phyloP scores from a whole-genome alignment of 2,113 vertebrate genomes.

The Amphiprion ocellaris region DNA sequence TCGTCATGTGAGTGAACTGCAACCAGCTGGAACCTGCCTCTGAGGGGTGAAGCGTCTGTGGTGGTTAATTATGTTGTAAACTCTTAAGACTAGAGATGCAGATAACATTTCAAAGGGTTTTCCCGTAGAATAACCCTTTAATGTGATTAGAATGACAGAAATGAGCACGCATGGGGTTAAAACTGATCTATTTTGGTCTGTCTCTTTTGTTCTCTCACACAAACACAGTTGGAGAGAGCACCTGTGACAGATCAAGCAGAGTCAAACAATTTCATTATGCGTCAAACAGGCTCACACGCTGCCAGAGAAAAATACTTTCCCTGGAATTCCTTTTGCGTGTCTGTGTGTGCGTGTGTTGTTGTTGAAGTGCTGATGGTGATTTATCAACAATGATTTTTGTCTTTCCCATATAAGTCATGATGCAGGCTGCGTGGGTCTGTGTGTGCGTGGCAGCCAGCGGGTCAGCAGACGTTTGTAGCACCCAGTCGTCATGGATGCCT shows the following conservation, averaged over 20 bases:
- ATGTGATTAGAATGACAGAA: not conserved
- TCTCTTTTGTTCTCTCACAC: not conserved
- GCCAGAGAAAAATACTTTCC: constrained; percentile 33
- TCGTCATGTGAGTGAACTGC: constrained; percentile 38
- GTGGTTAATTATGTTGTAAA: constrained; percentile 35
- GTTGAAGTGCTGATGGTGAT: constrained; percentile 56
- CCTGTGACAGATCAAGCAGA: constrained; percentile 71
- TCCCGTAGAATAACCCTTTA: not conserved
- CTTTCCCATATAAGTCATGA: constrained; percentile 70
- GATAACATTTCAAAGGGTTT: not conserved
- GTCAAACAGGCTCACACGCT: constrained; percentile 56
- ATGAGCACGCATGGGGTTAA: not conserved
- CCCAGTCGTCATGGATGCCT: constrained; percentile 51
- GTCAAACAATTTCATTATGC: constrained; percentile 66
- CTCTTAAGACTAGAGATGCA: not conserved
- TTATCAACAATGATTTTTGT: constrained; percentile 67
- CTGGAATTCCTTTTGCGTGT: constrained; percentile 26
- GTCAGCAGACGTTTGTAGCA: constrained; percentile 47
- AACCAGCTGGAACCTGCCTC: constrained; percentile 33
- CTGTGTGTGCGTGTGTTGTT: constrained; percentile 10
- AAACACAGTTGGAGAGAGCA: constrained; percentile 39
- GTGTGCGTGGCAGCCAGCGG: constrained; percentile 45
- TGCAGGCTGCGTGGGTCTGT: constrained; percentile 18
- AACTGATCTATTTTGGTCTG: not conserved
- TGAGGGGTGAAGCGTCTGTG: constrained; percentile 9